These are phyloP conservation scores for Agriopis leucophaearia DNA, from an alignment of 2,888 invertebrate species.

Conservation along the genomic window DNA sequence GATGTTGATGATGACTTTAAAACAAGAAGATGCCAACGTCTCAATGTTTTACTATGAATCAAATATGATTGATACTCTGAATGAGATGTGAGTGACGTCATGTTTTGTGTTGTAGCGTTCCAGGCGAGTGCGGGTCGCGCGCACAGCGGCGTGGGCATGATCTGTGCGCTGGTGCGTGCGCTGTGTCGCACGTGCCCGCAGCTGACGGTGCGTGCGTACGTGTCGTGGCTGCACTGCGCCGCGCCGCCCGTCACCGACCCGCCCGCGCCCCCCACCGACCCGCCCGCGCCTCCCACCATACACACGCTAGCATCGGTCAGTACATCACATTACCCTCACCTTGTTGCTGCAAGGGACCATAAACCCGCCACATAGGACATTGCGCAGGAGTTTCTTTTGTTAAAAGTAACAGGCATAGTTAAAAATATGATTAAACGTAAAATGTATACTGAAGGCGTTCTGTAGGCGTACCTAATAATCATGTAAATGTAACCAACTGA, in stretches of 20 bases:
- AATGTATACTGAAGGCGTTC: no score
- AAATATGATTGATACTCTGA: background rate
- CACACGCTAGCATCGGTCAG: constrained; percentile 93
- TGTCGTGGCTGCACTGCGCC: constrained; percentile 90
- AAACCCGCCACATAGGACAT: no score
- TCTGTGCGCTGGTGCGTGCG: constrained; percentile 93
- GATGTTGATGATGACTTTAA: no score
- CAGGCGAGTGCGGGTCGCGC: constrained; percentile 53
- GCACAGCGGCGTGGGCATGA: constrained; percentile 81
- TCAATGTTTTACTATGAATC: background rate
- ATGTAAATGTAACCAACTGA: no score
- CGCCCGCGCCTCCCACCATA: constrained; percentile 81
- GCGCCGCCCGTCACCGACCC: constrained; percentile 76
- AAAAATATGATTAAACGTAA: no score
- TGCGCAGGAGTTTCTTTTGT: no score
- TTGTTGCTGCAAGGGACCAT: no score
- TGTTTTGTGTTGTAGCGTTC: constrained; percentile 61
- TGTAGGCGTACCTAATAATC: no score
- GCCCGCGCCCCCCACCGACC: constrained; percentile 71
- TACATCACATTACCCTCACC: background rate
- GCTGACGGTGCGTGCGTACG: constrained; percentile 88
- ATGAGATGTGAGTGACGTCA: background rate
- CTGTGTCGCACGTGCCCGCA: constrained; percentile 89
- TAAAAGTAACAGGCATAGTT: no score
- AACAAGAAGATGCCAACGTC: no score